Conservation (phyloP, 2,797 vertebrate genomes). For the Myioborus miniatus region DNA sequence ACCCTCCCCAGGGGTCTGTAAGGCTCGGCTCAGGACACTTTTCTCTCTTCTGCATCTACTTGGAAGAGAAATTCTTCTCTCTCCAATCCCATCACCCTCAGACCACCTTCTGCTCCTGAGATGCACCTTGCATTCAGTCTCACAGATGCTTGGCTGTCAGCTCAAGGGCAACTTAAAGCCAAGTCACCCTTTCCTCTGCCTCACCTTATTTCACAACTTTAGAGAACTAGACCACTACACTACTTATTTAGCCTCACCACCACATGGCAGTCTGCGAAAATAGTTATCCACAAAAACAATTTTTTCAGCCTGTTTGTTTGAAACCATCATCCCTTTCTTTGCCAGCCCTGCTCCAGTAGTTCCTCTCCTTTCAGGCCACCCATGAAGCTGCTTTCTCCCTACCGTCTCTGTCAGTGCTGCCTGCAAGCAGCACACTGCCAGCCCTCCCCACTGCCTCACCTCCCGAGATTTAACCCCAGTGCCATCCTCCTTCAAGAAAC, state of each 20-base stretch:
- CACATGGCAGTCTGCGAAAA: background rate
- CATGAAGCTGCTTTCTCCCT: background rate
- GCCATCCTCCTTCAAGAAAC: background rate
- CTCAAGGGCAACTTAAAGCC: background rate
- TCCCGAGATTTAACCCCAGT: background rate
- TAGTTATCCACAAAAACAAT: background rate
- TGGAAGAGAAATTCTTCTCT: background rate
- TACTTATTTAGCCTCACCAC: background rate
- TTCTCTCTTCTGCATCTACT: background rate
- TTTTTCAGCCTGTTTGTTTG: background rate
- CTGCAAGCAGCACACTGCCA: background rate
- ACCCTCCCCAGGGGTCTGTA: fast-evolving
- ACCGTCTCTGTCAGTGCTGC: background rate
- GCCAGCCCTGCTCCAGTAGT: background rate
- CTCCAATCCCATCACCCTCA: background rate
- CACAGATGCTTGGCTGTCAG: background rate
- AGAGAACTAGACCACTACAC: background rate
- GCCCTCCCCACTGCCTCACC: background rate
- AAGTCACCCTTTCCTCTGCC: background rate
- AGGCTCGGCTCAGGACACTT: background rate
- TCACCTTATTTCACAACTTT: background rate
- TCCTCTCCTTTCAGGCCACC: background rate
- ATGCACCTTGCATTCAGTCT: background rate
- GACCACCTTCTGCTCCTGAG: background rate
- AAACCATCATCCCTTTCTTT: background rate